Evolutionary conservation across 1,140 invertebrate genomes (phyloP), one percentile per base, ranked within the genome.

Genomic region (Drosophila persimilis): DNA sequence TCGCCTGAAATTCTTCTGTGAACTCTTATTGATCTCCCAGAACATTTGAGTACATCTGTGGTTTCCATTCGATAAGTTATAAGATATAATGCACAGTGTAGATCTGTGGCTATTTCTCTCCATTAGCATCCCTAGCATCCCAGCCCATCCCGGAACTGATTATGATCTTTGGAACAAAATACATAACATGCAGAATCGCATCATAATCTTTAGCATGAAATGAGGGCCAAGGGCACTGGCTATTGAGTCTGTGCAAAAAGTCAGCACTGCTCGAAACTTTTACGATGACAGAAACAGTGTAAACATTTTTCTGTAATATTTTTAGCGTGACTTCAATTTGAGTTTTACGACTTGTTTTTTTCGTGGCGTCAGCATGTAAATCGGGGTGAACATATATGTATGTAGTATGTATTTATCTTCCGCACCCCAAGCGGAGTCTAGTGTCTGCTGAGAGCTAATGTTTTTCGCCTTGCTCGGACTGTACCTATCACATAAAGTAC

Each of bases 131-230:
- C 17, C 17, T 17, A 17, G 17, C 17, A 17, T 17, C 17, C 17
- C 17, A 20, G 2, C 20, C 20, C 24, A 24, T 5, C 8, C 65
- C 50, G 65, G 51, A 67, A 67, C 63, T 22, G 17, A 3, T 41
- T 17, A 5, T 41, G 24, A 17, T 20, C 15, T 50, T 35, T 1
- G 48, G 22, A 48, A 31, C 31, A 35, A 17, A 56, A 58, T 66
- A 66, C 43, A 66, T 46, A 48, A 31, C 24, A 63, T 51, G 3
- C 8, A 35, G 8, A 35, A 29, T 29, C 1, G 24, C 24, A 13
- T 24, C 60, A 53, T 66, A 24, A 67, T 66, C 63, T 67, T 56
- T 20, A 53, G 44, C 63, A 57, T 15, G 31, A 67, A 24, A 35
- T 20, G 65, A 57, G 63, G 66, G 63, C 39, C 51, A 69, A 69